Evolutionary conservation across 2,797 vertebrate genomes (phyloP).

Genomic region (Kryptopterus vitreolus): DNA sequence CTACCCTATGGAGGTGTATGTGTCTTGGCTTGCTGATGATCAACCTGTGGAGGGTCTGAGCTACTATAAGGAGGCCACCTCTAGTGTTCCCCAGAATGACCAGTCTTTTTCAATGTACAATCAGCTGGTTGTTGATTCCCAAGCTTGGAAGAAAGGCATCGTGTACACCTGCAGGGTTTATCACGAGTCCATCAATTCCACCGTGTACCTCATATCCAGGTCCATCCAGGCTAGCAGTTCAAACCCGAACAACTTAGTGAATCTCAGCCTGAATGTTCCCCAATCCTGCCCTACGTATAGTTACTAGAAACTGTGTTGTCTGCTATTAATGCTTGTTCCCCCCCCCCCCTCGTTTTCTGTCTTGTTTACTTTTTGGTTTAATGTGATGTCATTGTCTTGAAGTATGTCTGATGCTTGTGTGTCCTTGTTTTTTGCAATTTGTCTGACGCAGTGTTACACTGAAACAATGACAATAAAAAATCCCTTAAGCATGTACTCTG

Average conservation of each 20-base stretch:
- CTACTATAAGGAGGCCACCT: background rate
- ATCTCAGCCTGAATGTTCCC: slow-evolving; percentile 19
- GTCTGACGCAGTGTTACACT: slow-evolving; percentile 12
- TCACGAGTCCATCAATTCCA: slow-evolving; percentile 26
- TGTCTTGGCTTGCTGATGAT: slow-evolving; percentile 55
- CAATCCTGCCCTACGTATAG: background rate
- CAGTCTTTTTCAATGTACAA: slow-evolving; percentile 33
- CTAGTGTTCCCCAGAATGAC: background rate
- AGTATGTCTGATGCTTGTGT: slow-evolving; percentile 37
- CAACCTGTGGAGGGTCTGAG: slow-evolving; percentile 11
- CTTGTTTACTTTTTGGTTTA: background rate
- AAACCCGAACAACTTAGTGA: slow-evolving; percentile 13
- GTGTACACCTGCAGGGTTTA: slow-evolving; percentile 38
- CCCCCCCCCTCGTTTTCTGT: background rate
- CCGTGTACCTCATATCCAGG: slow-evolving; percentile 23
- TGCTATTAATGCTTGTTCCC: slow-evolving; percentile 37
- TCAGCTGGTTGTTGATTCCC: background rate
- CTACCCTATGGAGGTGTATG: slow-evolving; percentile 12
- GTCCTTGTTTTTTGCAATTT: slow-evolving; percentile 7
- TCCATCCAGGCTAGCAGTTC: background rate
- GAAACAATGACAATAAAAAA: slow-evolving; percentile 37
- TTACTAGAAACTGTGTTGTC: slow-evolving; percentile 17
- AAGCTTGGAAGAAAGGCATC: background rate
- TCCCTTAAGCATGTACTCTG: slow-evolving; percentile 36
- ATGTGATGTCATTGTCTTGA: slow-evolving; percentile 30